Conservation (phyloP, 1,140 invertebrate genomes). For the Nasonia longicornis region DNA sequence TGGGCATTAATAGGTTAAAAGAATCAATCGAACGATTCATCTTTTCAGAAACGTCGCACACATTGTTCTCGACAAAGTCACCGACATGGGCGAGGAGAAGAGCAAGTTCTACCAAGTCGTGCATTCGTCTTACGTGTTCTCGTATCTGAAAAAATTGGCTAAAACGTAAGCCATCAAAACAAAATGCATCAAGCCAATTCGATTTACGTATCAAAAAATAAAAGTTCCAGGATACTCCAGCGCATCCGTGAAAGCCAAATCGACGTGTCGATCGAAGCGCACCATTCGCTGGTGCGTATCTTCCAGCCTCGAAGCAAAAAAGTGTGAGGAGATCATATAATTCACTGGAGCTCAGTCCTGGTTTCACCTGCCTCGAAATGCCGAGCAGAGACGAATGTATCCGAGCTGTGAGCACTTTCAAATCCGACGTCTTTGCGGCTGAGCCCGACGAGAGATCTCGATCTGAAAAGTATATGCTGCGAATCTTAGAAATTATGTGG, state of each 20-base stretch:
- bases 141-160: conserved; percentile 18
- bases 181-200: background rate
- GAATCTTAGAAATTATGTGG: background rate
- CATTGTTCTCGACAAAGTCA: conserved; percentile 2
- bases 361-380: conserved; percentile 76
- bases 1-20: too few species aligned
- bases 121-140: conserved; percentile 12
- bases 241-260: conserved; percentile 73
- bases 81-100: background rate
- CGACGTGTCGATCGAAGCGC: conserved; percentile 74
- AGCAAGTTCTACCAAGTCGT: background rate
- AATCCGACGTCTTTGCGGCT: conserved; percentile 76
- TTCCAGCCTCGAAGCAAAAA: conserved; percentile 75
- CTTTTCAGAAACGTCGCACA: background rate
- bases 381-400: conserved; percentile 74
- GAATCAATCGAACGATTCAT: background rate
- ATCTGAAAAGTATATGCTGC: background rate
- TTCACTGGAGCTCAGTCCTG: conserved; percentile 79
- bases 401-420: conserved; percentile 71
- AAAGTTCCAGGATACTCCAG: conserved; percentile 64
- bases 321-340: conserved; percentile 80
- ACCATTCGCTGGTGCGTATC: conserved; percentile 67
- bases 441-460: conserved; percentile 21
- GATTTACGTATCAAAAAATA: background rate
- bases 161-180: background rate